Percentiles rank a stretch among this genome's conserved stretches.
Evolutionary conservation across 2,797 vertebrate genomes (phyloP).

Genomic region (Argyrosomus regius): DNA sequence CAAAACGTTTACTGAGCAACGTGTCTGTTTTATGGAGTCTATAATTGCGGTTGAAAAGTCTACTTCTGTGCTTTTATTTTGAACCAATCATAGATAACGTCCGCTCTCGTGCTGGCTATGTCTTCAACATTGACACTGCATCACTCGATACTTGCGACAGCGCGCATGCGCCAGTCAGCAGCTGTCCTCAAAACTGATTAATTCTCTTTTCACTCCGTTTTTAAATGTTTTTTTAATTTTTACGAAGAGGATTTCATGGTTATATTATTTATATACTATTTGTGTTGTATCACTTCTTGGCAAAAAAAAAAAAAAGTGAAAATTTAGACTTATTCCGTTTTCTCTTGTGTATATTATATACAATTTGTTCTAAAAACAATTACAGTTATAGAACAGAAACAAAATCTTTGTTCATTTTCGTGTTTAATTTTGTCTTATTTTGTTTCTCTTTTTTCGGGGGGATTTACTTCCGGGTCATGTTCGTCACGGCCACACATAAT

Average conservation of each 20-base stretch:
- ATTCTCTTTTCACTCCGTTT: neutral
- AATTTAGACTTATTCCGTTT: neutral
- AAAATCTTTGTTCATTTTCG: rapidly evolving
- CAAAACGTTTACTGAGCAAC: neutral
- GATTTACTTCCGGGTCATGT: conserved; percentile 69
- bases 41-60: neutral
- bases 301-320: neutral
- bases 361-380: neutral
- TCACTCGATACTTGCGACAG: neutral
- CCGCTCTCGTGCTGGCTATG: neutral
- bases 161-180: conserved; percentile 40
- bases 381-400: neutral
- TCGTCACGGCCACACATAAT: conserved; percentile 43
- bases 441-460: neutral
- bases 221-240: neutral
- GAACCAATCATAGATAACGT: neutral
- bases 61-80: conserved; percentile 39
- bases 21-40: no score
- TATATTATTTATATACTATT: neutral
- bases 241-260: neutral
- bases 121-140: neutral
- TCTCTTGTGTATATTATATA: neutral
- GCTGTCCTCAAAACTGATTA: neutral
- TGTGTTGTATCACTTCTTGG: neutral
- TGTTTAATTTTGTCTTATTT: neutral